Evolutionary conservation across 2,797 vertebrate genomes (phyloP), one percentile per base, ranked within the genome.

Genomic region (Melanotaenia pygmaea): DNA sequence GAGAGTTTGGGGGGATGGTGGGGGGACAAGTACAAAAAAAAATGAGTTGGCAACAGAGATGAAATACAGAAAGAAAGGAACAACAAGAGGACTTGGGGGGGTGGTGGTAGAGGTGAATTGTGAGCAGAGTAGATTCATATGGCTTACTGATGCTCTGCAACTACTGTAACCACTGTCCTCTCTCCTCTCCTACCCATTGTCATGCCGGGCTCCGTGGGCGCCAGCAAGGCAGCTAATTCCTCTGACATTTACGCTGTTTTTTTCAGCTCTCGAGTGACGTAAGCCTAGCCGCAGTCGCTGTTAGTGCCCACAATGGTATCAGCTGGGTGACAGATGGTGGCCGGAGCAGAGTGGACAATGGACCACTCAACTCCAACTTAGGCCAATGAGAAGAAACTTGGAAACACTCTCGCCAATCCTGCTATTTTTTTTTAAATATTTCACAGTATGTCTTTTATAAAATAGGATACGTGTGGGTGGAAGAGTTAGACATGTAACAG

Each of bases 241-340:
- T 90, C 82, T 94, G 93, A 95, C 93, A 94, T 94, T 94, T 93
- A 89, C 79, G 80, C 74, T 86, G 87, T 79, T 89, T 89, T 47
- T 88, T 85, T 77, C 82, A 79, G 80, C 66, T 86, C 75, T 79
- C 34, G 63, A 72, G 72, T 94, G 92, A 93, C 77, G 91, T 88
- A 92, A 76, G 76, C 70, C 69, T 37, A 66, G 72, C 77, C 47
- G 47, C 61, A 81, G 75, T 82, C 78, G 63, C 72, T 58, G 72
- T 86, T 67, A 79, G 82, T 72, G 37, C 81, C 79, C 88, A 85
- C 88, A 35, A 60, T 66, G 83, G 79, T 83, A 80, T 87, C 84
- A 89, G 89, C 90, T 90, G 77, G 70, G 83, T 9, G 64, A 81
- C 83, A 87, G 78, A 80, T 45, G 62, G 70, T 59, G 75, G 74